Conservation (phyloP, 1,140 invertebrate genomes). For the Brachionus angularis region DNA sequence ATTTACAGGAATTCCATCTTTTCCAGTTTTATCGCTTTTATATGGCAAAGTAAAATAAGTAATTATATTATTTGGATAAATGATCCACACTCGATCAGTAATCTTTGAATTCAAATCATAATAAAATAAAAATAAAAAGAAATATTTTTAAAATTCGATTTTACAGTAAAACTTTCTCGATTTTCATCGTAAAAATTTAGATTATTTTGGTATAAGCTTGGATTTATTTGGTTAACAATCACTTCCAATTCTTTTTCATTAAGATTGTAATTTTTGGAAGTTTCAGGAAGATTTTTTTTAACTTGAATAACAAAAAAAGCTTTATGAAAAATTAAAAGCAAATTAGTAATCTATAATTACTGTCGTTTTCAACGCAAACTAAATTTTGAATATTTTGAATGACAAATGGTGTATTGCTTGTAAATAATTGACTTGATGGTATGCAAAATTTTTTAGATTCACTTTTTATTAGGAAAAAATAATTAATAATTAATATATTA, state of each 20-base stretch:
- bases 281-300: background rate
- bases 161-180: background rate
- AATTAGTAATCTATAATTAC: background rate
- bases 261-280: background rate
- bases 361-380: constrained; percentile 3
- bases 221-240: background rate
- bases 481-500: background rate
- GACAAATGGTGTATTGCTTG: constrained; percentile 20
- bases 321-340: too few species aligned
- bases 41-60: too few species aligned
- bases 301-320: too few species aligned
- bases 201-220: background rate
- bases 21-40: too few species aligned
- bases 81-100: too few species aligned
- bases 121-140: too few species aligned
- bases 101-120: too few species aligned
- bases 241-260: background rate
- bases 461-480: background rate
- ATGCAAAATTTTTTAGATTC: background rate
- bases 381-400: background rate
- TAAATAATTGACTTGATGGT: background rate
- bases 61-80: too few species aligned
- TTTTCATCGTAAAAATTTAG: too few species aligned
- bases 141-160: background rate
- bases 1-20: too few species aligned